Conservation (phyloP, 2,113 vertebrate species). For the Leptosomus discolor region DNA sequence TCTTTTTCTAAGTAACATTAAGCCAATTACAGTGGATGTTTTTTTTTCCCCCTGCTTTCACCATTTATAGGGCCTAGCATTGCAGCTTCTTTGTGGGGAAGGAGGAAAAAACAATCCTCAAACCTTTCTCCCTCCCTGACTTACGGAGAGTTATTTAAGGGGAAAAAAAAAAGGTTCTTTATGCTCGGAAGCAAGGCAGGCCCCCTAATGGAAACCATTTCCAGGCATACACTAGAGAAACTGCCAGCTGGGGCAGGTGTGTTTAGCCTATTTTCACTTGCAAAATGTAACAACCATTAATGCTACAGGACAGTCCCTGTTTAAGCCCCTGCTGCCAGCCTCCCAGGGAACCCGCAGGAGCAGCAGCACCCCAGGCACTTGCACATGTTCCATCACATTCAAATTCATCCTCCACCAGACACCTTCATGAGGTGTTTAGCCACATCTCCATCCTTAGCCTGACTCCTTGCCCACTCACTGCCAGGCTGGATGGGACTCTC, state of each 20-base stretch:
- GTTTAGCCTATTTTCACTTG: not conserved
- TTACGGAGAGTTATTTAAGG: not conserved
- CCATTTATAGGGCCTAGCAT: not conserved
- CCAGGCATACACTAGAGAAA: not conserved
- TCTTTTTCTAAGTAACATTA: not conserved
- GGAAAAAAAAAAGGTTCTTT: not conserved
- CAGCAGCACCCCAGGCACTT: not conserved
- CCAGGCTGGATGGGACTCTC: not conserved
- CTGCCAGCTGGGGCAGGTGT: not conserved
- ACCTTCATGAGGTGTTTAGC: not conserved
- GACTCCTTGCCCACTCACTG: not conserved
- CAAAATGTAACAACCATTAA: not conserved
- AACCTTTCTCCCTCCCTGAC: not conserved
- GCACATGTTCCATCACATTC: fast-evolving
- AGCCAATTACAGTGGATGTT: not conserved
- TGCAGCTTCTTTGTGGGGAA: not conserved
- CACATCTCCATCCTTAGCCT: not conserved
- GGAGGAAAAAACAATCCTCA: not conserved
- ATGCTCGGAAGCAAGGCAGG: not conserved
- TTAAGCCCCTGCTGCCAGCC: not conserved
- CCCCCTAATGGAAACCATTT: not conserved
- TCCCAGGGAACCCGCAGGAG: not conserved
- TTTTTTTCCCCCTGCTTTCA: not conserved
- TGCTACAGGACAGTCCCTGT: not conserved
- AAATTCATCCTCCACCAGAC: not conserved